Conservation (phyloP, 2,888 invertebrate genomes). For the Nysson spinosus region DNA sequence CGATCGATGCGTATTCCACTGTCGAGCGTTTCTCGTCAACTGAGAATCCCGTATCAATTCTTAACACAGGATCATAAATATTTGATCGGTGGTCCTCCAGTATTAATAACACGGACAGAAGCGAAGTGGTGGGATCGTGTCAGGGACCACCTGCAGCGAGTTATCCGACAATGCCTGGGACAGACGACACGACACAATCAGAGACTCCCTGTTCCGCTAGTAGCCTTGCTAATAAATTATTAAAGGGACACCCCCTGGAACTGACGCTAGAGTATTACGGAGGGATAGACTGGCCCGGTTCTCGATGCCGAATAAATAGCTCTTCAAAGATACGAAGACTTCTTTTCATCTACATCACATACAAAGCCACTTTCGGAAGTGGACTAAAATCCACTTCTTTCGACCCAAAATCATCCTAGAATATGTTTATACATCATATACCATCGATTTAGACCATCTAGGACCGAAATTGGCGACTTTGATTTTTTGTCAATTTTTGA, state of each 20-base stretch:
- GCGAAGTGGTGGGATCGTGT: conserved; percentile 69
- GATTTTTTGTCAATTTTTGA: no score
- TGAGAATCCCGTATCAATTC: no score
- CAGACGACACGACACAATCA: conserved; percentile 76
- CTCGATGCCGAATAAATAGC: conserved; percentile 14
- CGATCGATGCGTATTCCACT: not conserved
- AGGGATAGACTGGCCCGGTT: conserved; percentile 48
- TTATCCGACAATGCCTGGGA: conserved; percentile 71
- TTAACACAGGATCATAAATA: conserved; percentile 62
- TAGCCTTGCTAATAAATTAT: conserved; percentile 76
- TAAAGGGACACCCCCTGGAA: conserved; percentile 74
- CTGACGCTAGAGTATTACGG: conserved; percentile 68
- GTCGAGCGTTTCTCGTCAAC: no score
- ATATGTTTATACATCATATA: no score
- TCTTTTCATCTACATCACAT: no score
- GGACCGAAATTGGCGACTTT: no score
- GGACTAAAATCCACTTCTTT: no score
- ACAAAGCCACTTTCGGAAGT: no score
- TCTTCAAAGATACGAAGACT: conserved; percentile 16
- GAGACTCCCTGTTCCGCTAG: conserved; percentile 59
- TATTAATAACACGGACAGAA: conserved; percentile 70
- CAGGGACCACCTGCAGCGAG: conserved; percentile 75
- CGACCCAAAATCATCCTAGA: no score
- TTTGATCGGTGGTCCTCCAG: conserved; percentile 68
- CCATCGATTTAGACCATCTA: no score